Evolutionary conservation across 2,797 vertebrate species (phyloP).

Genomic region (Psittacula derbiana): DNA sequence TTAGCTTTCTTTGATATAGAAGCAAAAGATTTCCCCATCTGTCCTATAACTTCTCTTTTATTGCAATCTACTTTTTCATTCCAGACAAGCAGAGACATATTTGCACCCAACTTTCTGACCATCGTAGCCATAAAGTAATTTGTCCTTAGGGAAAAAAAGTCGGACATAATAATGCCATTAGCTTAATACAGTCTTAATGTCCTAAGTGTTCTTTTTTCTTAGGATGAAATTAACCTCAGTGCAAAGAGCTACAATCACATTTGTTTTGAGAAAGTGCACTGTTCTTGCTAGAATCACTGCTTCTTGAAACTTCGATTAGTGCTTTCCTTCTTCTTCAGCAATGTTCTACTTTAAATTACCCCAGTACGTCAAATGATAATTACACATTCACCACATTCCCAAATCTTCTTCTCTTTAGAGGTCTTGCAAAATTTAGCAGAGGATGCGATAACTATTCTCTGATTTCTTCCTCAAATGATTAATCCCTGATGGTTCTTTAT

Average conservation of each 20-base stretch:
- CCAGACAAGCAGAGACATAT: neutral
- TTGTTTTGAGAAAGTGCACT: neutral
- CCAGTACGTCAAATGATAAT: neutral
- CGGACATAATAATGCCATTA: constrained; percentile 1
- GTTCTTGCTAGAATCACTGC: neutral
- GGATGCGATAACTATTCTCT: neutral
- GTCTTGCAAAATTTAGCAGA: constrained; percentile 10
- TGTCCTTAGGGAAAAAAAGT: neutral
- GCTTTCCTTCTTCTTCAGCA: neutral
- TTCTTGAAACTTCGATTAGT: constrained; percentile 8
- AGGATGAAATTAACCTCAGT: neutral
- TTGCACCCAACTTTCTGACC: neutral
- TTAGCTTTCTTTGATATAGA: neutral
- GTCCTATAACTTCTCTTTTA: neutral
- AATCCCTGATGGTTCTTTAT: constrained; percentile 10
- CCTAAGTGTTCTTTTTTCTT: neutral
- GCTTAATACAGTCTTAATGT: constrained; percentile 16
- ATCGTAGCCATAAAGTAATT: neutral
- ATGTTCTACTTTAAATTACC: neutral
- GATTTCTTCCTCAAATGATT: constrained; percentile 14
- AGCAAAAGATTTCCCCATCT: neutral
- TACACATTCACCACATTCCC: neutral
- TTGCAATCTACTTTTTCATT: neutral
- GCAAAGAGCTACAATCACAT: constrained; percentile 1
- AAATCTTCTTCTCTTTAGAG: constrained; percentile 14